A percentile compares a stretch with the other conserved stretches of the same genome.
phyloP scores from a whole-genome alignment of 2,113 vertebrate species.

The Mungos mungo region DNA sequence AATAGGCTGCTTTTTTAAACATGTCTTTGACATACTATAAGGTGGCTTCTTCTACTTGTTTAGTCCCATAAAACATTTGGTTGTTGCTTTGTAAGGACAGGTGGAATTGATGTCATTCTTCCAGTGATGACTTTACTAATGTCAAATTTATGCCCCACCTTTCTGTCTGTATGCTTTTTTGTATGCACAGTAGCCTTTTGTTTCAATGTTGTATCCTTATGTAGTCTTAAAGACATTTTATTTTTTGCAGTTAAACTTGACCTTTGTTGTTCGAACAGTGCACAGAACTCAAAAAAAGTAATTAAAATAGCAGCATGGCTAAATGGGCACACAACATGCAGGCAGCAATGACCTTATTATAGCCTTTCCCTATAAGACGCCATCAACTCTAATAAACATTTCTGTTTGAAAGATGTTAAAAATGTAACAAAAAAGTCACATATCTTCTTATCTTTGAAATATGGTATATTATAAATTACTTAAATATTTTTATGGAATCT shows the following conservation, averaged over 20 bases:
- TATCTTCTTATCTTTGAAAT: background rate
- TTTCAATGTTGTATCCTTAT: background rate
- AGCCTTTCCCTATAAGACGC: background rate
- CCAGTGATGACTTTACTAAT: background rate
- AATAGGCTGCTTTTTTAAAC: background rate
- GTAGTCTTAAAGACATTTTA: background rate
- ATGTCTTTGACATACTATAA: background rate
- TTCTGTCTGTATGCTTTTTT: background rate
- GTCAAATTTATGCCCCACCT: background rate
- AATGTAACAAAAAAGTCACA: background rate
- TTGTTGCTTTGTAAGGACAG: conserved; percentile 7
- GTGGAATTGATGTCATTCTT: background rate
- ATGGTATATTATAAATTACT: background rate
- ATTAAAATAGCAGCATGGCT: background rate
- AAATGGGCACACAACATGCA: background rate
- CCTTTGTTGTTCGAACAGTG: background rate
- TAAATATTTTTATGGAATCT: background rate
- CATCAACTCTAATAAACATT: background rate
- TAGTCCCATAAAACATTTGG: background rate
- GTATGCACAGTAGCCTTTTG: background rate
- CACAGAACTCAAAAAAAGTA: background rate
- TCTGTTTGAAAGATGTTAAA: conserved; percentile 16
- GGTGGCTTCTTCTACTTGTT: background rate
- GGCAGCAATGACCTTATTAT: background rate
- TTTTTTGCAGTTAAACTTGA: conserved; percentile 14